phyloP scores from a whole-genome alignment of 2,113 vertebrate species.

The Pogonocichla stellata region DNA sequence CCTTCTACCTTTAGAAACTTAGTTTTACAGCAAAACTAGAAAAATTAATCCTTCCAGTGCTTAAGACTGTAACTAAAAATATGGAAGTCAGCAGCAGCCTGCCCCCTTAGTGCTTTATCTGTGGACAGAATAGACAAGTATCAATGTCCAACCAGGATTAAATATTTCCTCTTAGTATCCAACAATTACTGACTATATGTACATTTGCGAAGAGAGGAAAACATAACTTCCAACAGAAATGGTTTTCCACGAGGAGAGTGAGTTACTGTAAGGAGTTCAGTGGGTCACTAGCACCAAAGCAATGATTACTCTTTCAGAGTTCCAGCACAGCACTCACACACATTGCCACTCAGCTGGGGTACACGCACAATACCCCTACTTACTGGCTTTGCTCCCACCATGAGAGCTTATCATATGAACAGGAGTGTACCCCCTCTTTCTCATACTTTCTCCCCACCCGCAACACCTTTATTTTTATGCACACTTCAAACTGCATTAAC shows the following conservation, averaged over 20 bases:
- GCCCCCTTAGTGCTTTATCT: neutral
- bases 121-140: constrained; percentile 2
- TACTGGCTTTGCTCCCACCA: neutral
- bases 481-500: neutral
- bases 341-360: neutral
- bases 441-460: neutral
- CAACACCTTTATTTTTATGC: neutral
- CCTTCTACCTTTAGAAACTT: neutral
- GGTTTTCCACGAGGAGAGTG: neutral
- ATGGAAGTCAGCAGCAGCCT: neutral
- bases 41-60: neutral
- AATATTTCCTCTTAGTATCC: constrained; percentile 4
- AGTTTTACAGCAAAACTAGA: neutral
- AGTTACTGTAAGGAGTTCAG: neutral
- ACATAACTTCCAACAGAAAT: neutral
- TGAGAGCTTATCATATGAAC: rapidly evolving
- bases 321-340: neutral
- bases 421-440: neutral
- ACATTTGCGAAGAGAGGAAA: neutral
- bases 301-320: neutral
- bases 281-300: neutral
- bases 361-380: neutral
- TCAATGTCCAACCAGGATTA: neutral
- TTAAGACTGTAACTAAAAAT: neutral
- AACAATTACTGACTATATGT: constrained; percentile 21